A percentile compares a stretch with the other conserved stretches of the same genome.
Conservation (phyloP, 2,888 invertebrate genomes). For the Sarcophaga carnaria region DNA sequence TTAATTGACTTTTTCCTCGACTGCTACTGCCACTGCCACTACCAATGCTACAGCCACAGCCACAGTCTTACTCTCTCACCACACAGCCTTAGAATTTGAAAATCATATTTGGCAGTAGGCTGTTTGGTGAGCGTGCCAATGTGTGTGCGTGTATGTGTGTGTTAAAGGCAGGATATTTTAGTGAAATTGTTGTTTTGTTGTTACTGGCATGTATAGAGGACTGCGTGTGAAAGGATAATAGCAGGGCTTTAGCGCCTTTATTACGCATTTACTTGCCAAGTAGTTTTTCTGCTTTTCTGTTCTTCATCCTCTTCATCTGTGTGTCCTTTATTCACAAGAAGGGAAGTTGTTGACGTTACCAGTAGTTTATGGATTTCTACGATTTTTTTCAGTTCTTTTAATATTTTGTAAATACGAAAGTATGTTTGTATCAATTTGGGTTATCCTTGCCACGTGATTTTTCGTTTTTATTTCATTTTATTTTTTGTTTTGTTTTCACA, state of each 20-base stretch:
- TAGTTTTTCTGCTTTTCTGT: slow-evolving; percentile 47
- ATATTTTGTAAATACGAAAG: slow-evolving; percentile 48
- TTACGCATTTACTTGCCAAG: slow-evolving; percentile 70
- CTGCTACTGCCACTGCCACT: slow-evolving; percentile 26
- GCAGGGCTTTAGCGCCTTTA: slow-evolving; percentile 68
- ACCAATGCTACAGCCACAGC: slow-evolving; percentile 3
- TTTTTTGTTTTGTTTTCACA: slow-evolving; percentile 43
- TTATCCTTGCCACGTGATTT: slow-evolving; percentile 69
- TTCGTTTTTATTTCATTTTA: slow-evolving; percentile 53
- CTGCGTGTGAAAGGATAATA: slow-evolving; percentile 78
- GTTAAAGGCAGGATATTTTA: slow-evolving; percentile 64
- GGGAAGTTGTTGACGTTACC: slow-evolving; percentile 27
- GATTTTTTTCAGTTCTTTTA: background rate
- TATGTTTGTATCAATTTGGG: slow-evolving; percentile 63
- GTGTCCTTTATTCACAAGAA: background rate
- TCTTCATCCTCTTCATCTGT: slow-evolving; percentile 27
- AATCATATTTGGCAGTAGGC: background rate
- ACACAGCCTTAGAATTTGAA: background rate
- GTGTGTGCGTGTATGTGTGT: slow-evolving; percentile 17
- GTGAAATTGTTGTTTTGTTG: slow-evolving; percentile 41
- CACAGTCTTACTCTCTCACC: background rate
- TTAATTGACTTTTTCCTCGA: slow-evolving; percentile 81
- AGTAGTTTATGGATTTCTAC: slow-evolving; percentile 22
- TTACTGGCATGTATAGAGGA: slow-evolving; percentile 52
- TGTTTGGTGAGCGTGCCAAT: background rate